Evolutionary conservation across 2,797 vertebrate species (phyloP), one percentile per base, ranked within the genome.

Genomic region (Lepus townsendii): DNA sequence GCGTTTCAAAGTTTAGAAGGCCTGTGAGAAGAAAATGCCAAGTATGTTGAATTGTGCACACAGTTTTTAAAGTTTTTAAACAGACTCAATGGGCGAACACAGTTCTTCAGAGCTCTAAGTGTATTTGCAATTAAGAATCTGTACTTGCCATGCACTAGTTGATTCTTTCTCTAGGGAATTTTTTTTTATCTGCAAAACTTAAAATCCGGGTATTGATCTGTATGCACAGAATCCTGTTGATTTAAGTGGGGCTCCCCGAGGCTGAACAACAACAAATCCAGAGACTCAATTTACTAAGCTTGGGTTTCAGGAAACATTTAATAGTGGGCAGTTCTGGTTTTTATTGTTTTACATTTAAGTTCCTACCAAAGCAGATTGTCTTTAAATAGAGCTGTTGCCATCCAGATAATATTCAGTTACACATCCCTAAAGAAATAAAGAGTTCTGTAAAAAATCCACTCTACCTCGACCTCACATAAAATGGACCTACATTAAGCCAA

Each of bases 321-420:
- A 95, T 85, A 93, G 89, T 94, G 92, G 95, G 95, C 88, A 92
- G 96, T 97, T 97, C 95, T 96, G 97, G 96, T 95, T 97, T 96
- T 96, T 95, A 94, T 96, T 96, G 90, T 96, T 97, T 96, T 88
- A 84, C 78, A 52, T 91, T 94, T 95, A 96, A 90, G 91, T 95
- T 93, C 87, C 78, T 76, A 68, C 91, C 91, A 95, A 97, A 96
- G 97, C 94, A 95, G 93, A 96, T 93, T 93, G 94, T 89, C 88
- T 94, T 95, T 96, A 91, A 97, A 94, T 92, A 96, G 94, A 95
- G 95, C 78, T 83, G 94, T 93, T 83, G 82, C 95, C 42, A 75
- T 30, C 35, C 90, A 68, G 86, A 84, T 66, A 83, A 94, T 92
- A 90, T 94, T 97, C 86, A 92, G 93, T 96, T 97, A 97, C 96